A percentile compares a stretch with the other conserved stretches of the same genome.
These are phyloP conservation scores for Proales similis DNA, from an alignment of 1,140 invertebrate genomes.

Conservation along the genomic window DNA sequence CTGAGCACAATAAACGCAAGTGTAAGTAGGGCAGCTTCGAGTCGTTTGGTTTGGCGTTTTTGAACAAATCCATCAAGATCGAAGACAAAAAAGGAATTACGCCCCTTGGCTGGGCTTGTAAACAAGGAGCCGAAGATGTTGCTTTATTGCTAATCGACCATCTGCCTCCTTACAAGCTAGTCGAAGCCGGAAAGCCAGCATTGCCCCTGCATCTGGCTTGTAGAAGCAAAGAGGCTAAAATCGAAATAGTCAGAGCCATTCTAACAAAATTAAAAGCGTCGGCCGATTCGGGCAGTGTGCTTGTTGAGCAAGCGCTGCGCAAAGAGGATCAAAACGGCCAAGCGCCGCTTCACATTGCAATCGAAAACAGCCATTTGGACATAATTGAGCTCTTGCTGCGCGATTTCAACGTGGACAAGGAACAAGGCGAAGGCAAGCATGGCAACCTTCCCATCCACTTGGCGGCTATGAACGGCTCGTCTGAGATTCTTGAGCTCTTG, in stretches of 20 bases:
- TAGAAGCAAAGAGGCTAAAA: slow-evolving; percentile 26
- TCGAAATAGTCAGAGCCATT: slow-evolving; percentile 1
- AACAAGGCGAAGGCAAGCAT: slow-evolving; percentile 20
- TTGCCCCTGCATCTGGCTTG: slow-evolving; percentile 20
- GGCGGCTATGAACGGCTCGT: slow-evolving; percentile 21
- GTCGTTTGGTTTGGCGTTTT: background rate
- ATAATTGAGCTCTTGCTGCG: slow-evolving; percentile 11
- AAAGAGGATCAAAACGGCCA: slow-evolving; percentile 15
- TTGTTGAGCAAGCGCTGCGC: slow-evolving; percentile 12
- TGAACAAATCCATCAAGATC: background rate
- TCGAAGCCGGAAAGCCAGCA: background rate
- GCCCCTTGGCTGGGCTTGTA: slow-evolving; percentile 9
- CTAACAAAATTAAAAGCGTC: slow-evolving; percentile 13
- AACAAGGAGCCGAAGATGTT: slow-evolving; percentile 22
- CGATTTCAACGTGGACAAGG: slow-evolving; percentile 13
- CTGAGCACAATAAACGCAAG: background rate
- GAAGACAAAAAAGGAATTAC: slow-evolving; percentile 32
- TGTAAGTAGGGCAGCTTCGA: slow-evolving; percentile 11
- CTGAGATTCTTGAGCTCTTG: slow-evolving; percentile 19
- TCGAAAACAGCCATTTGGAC: slow-evolving; percentile 30
- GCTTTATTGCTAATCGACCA: slow-evolving; percentile 13
- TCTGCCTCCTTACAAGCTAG: background rate
- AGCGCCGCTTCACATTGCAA: slow-evolving; percentile 8
- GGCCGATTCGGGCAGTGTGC: background rate
- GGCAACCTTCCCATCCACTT: slow-evolving; percentile 18